Evolutionary conservation across 2,797 vertebrate genomes (phyloP).

Genomic region (Centropyge bicolor): DNA sequence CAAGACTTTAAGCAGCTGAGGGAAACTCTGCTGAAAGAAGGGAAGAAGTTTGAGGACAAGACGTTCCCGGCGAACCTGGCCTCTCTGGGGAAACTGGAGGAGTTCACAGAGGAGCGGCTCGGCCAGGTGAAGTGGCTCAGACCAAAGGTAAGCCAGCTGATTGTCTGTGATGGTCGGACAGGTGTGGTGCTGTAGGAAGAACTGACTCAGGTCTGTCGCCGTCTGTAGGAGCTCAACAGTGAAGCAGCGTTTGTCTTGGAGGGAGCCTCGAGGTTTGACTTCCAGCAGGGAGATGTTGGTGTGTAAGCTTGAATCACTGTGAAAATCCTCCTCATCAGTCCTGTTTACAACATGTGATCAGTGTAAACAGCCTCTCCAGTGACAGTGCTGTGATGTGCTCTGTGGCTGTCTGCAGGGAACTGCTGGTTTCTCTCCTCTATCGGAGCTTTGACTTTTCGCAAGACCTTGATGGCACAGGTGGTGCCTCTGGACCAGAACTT

Average conservation of each 20-base stretch:
- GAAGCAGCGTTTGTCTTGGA: constrained; percentile 4
- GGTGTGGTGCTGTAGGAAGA: neutral
- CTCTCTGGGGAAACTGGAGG: constrained; percentile 18
- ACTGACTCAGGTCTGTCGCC: neutral
- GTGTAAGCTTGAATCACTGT: neutral
- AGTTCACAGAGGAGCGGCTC: neutral
- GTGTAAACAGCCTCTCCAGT: no score
- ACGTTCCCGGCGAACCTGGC: neutral
- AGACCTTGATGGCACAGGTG: neutral
- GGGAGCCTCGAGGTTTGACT: neutral
- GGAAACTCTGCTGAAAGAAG: neutral
- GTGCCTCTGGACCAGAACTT: constrained; percentile 24
- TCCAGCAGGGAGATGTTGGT: constrained; percentile 17
- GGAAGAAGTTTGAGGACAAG: neutral
- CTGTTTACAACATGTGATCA: no score
- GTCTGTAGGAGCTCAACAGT: constrained; percentile 3
- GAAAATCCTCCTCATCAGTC: no score
- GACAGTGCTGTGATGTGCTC: no score
- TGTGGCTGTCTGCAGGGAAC: constrained; percentile 3
- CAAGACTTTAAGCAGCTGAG: constrained; percentile 26
- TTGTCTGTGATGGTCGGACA: neutral
- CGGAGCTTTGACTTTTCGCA: neutral
- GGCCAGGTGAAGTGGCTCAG: constrained; percentile 12
- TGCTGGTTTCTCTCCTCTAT: constrained; percentile 37
- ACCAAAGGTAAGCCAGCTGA: neutral